A percentile compares a stretch with the other conserved stretches of the same genome.
Evolutionary conservation across 2,797 vertebrate species (phyloP).

Genomic region (Poeciliopsis presidionis): DNA sequence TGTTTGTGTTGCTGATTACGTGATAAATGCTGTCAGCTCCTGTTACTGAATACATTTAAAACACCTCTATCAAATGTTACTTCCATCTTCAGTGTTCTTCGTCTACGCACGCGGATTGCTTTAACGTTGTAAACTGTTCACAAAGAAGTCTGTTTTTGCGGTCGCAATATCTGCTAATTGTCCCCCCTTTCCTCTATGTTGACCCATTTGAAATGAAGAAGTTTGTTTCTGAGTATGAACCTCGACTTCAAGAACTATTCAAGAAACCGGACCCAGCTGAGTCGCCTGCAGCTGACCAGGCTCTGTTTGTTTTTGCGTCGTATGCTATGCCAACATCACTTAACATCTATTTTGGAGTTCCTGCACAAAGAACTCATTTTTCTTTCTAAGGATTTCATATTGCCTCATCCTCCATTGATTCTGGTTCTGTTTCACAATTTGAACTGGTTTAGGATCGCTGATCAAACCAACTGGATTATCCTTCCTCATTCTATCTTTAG

Average conservation of each 20-base stretch:
- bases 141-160: too few species aligned
- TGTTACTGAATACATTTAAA: too few species aligned
- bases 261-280: background rate
- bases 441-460: background rate
- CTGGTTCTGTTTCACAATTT: background rate
- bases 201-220: background rate
- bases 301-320: background rate
- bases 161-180: background rate
- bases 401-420: background rate
- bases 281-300: background rate
- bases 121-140: too few species aligned
- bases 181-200: background rate
- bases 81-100: too few species aligned
- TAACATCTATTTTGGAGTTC: background rate
- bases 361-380: background rate
- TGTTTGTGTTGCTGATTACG: too few species aligned
- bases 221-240: background rate
- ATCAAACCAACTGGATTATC: background rate
- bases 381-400: background rate
- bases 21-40: too few species aligned
- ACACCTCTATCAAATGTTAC: too few species aligned
- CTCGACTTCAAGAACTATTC: background rate
- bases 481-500: background rate
- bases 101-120: too few species aligned
- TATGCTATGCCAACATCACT: background rate